These are phyloP conservation scores for Mobula birostris DNA, from an alignment of 2,113 vertebrate genomes.

Conservation along the genomic window DNA sequence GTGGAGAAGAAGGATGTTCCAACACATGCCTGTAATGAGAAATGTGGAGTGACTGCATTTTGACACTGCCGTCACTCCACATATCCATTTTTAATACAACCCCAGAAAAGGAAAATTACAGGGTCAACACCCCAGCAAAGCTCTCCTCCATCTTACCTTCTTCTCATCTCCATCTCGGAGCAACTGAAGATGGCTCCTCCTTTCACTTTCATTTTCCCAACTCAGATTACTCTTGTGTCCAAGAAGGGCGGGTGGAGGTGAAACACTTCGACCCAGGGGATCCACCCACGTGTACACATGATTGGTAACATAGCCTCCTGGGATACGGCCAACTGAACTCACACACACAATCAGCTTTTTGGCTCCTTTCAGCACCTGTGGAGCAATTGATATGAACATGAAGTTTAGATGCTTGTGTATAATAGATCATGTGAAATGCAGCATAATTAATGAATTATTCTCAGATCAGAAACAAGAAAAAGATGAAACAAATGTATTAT, in stretches of 20 bases:
- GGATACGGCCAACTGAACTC: conserved; percentile 83
- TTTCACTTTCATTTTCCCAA: conserved; percentile 61
- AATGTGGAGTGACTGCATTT: not conserved
- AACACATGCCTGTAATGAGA: not conserved
- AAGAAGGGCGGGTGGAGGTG: conserved; percentile 69
- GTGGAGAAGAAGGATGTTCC: not conserved
- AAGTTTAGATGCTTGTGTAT: conserved; percentile 37
- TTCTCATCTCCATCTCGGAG: conserved; percentile 90
- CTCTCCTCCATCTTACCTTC: conserved; percentile 65
- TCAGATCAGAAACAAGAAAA: not conserved
- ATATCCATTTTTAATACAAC: not conserved
- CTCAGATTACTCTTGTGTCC: conserved; percentile 68
- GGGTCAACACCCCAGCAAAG: not conserved
- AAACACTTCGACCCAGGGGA: conserved; percentile 80
- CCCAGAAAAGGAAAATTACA: not conserved
- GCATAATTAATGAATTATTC: not conserved
- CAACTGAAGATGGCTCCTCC: conserved; percentile 80
- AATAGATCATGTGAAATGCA: not conserved
- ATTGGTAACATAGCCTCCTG: conserved; percentile 87
- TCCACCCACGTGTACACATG: conserved; percentile 98
- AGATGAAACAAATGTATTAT: not conserved
- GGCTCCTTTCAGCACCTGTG: conserved; percentile 85
- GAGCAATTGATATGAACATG: not conserved
- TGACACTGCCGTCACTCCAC: not conserved
- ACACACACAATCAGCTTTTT: conserved; percentile 87